A percentile compares a stretch with the other conserved stretches of the same genome.
Conservation (phyloP, 2,888 invertebrate species). For the Melangyna quadrimaculata region DNA sequence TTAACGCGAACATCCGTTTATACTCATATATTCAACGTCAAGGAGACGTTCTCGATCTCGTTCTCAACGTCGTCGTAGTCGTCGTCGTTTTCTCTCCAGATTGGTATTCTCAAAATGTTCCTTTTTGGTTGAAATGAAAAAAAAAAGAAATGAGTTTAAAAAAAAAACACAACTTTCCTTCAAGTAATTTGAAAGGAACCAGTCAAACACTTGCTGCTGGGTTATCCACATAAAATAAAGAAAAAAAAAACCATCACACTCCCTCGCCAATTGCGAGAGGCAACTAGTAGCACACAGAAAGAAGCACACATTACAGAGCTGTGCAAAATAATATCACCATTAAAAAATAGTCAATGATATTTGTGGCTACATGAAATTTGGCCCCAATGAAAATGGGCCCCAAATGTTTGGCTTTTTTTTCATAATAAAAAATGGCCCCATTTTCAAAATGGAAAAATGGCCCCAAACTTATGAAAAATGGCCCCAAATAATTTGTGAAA, state of each 20-base stretch:
- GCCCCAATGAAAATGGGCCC: too few relatives aligned
- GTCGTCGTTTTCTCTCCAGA: constrained; percentile 11
- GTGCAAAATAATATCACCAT: background rate
- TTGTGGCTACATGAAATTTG: too few relatives aligned
- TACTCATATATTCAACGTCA: constrained; percentile 27
- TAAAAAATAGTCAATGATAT: background rate
- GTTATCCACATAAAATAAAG: constrained; percentile 13
- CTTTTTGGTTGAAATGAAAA: constrained; percentile 23
- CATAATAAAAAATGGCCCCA: too few relatives aligned
- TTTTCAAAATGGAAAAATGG: too few relatives aligned
- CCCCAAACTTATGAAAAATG: too few relatives aligned
- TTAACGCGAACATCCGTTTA: constrained; percentile 35
- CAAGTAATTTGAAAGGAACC: constrained; percentile 50
- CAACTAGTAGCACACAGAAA: constrained; percentile 38
- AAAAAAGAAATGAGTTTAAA: background rate
- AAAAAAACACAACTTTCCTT: constrained; percentile 31
- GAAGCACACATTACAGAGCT: constrained; percentile 8
- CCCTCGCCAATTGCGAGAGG: constrained; percentile 28
- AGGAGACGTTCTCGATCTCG: background rate
- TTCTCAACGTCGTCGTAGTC: background rate
- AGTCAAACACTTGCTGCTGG: constrained; percentile 37
- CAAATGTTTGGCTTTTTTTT: too few relatives aligned
- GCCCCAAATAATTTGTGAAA: too few relatives aligned
- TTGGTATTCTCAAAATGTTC: constrained; percentile 41
- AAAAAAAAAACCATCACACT: background rate